Conservation (phyloP, 2,113 vertebrate species). For the Heloderma charlesbogerti region DNA sequence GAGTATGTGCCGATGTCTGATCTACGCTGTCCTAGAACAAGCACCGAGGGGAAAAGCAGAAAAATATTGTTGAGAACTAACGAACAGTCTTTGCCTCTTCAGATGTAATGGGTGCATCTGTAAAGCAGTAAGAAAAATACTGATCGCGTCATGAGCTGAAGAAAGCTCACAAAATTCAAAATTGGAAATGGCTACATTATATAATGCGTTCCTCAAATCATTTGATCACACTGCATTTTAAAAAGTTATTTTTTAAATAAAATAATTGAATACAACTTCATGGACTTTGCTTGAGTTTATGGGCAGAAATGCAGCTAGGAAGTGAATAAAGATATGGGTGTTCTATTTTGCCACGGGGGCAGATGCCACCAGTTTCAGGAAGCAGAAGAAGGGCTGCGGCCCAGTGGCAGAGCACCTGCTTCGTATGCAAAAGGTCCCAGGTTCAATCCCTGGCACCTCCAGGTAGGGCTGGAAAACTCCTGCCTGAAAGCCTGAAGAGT, state of each 20-base stretch:
- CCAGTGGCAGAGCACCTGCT: no score
- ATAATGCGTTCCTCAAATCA: not conserved
- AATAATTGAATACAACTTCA: not conserved
- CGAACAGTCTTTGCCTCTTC: not conserved
- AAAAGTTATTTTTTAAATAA: not conserved
- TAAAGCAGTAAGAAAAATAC: not conserved
- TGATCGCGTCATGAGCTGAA: not conserved
- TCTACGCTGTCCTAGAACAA: conserved; percentile 88
- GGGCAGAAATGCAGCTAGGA: no score
- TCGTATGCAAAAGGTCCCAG: no score
- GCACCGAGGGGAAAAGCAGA: conserved; percentile 23
- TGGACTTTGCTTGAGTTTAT: not conserved
- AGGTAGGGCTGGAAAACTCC: no score
- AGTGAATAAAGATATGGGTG: no score
- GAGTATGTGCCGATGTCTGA: conserved; percentile 81
- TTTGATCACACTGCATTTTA: not conserved
- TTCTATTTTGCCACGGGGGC: no score
- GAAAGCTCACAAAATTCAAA: not conserved
- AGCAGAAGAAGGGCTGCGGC: no score
- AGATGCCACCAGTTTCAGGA: no score
- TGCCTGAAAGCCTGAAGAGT: no score
- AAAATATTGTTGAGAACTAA: conserved; percentile 24
- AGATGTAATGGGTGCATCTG: not conserved
- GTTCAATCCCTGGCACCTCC: no score
- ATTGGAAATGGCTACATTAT: not conserved